Conservation (phyloP, 2,797 vertebrate species). For the Cirrhinus molitorella region DNA sequence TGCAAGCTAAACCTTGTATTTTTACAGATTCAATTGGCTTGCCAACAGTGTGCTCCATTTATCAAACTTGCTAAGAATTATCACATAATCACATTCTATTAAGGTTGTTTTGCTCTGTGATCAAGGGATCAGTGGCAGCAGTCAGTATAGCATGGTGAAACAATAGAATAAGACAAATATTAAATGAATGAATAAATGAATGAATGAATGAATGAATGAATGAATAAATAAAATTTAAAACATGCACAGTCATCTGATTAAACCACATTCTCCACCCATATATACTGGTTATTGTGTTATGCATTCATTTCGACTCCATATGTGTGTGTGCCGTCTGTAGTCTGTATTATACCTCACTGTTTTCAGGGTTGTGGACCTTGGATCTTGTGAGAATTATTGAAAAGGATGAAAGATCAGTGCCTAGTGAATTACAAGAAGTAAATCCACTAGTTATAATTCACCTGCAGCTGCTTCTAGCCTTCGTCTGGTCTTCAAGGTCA, state of each 20-base stretch:
- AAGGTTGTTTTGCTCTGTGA: conserved; percentile 45
- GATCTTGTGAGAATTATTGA: conserved; percentile 41
- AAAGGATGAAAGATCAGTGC: conserved; percentile 38
- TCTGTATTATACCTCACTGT: conserved; percentile 25
- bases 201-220: no score
- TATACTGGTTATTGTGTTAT: not conserved
- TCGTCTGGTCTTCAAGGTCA: conserved; percentile 48
- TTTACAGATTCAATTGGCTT: conserved; percentile 52
- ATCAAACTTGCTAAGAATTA: conserved; percentile 59
- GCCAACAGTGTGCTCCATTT: conserved; percentile 40
- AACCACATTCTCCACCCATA: not conserved
- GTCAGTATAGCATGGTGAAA: not conserved
- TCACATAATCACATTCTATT: conserved; percentile 52
- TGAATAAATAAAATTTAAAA: no score
- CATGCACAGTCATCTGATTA: no score
- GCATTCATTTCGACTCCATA: not conserved
- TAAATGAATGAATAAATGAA: no score
- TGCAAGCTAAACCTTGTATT: conserved; percentile 55
- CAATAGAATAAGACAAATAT: no score
- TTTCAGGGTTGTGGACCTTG: conserved; percentile 40
- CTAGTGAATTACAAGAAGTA: conserved; percentile 56
- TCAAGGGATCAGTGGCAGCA: conserved; percentile 21
- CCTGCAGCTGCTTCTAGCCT: conserved; percentile 35
- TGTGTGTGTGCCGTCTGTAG: not conserved
- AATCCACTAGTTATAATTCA: conserved; percentile 59